phyloP scores from a whole-genome alignment of 2,113 vertebrate genomes.

The Paracanthobrama guichenoti region DNA sequence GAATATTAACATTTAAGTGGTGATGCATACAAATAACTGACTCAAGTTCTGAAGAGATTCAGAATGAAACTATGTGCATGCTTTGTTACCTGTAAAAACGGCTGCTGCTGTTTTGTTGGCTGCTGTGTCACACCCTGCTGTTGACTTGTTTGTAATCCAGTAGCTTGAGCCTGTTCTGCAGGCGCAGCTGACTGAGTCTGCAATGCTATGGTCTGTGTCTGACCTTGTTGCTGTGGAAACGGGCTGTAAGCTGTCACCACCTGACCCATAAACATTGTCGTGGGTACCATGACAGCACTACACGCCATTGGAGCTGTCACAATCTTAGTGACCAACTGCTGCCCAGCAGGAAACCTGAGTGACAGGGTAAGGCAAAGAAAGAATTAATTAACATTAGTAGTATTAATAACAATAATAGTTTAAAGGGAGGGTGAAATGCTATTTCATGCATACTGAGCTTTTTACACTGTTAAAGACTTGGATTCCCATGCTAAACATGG shows the following conservation, averaged over 20 bases:
- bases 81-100: slow-evolving; percentile 73
- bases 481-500: too few relatives aligned
- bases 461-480: too few relatives aligned
- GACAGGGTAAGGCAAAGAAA: not conserved
- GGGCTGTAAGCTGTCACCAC: slow-evolving; percentile 88
- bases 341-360: slow-evolving; percentile 91
- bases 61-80: slow-evolving; percentile 16
- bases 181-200: slow-evolving; percentile 77
- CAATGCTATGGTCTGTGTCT: slow-evolving; percentile 82
- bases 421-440: slow-evolving; percentile 63
- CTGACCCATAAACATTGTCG: slow-evolving; percentile 97
- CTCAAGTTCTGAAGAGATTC: not conserved
- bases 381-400: too few relatives aligned
- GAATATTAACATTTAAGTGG: not conserved
- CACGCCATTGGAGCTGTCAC: slow-evolving; percentile 92
- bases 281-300: slow-evolving; percentile 94
- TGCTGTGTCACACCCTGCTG: slow-evolving; percentile 77
- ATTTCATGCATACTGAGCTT: too few relatives aligned
- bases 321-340: slow-evolving; percentile 94
- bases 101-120: slow-evolving; percentile 77
- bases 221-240: slow-evolving; percentile 85
- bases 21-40: not conserved
- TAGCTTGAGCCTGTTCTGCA: slow-evolving; percentile 70
- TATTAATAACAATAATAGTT: slow-evolving; percentile 2
- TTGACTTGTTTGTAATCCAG: slow-evolving; percentile 72